phyloP scores from a whole-genome alignment of 2,888 invertebrate species.

The Pecten maximus region DNA sequence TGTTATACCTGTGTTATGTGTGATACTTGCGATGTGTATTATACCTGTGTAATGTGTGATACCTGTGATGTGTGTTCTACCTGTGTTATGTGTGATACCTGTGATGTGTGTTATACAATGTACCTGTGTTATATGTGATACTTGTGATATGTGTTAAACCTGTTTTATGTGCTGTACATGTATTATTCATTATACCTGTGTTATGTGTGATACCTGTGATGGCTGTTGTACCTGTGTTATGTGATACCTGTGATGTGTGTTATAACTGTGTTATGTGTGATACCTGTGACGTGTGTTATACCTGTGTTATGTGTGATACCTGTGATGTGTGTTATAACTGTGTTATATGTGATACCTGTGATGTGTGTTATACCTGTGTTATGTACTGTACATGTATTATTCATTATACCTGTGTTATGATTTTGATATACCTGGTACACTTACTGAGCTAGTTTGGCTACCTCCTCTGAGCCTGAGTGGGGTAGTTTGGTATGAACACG shows the following conservation, averaged over 20 bases:
- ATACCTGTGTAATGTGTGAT: too few relatives aligned
- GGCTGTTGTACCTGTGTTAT: neutral
- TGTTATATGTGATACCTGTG: too few relatives aligned
- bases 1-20: too few relatives aligned
- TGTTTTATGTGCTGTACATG: neutral
- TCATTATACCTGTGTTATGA: too few relatives aligned
- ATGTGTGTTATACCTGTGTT: neutral
- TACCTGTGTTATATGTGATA: too few relatives aligned
- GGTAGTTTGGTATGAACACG: conserved; percentile 88
- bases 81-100: too few relatives aligned
- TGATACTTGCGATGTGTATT: too few relatives aligned
- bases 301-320: neutral
- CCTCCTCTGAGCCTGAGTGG: conserved; percentile 95
- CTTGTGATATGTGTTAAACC: too few relatives aligned
- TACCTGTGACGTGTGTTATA: neutral
- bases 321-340: neutral
- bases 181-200: neutral
- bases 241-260: neutral
- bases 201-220: neutral
- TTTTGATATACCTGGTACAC: conserved; percentile 65
- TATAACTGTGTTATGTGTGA: neutral
- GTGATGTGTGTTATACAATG: too few relatives aligned
- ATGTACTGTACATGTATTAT: too few relatives aligned
- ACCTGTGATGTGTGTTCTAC: too few relatives aligned
- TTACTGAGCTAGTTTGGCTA: conserved; percentile 90